Conservation (phyloP, 2,797 vertebrate genomes). For the Lepidocolaptes lacrymiger region DNA sequence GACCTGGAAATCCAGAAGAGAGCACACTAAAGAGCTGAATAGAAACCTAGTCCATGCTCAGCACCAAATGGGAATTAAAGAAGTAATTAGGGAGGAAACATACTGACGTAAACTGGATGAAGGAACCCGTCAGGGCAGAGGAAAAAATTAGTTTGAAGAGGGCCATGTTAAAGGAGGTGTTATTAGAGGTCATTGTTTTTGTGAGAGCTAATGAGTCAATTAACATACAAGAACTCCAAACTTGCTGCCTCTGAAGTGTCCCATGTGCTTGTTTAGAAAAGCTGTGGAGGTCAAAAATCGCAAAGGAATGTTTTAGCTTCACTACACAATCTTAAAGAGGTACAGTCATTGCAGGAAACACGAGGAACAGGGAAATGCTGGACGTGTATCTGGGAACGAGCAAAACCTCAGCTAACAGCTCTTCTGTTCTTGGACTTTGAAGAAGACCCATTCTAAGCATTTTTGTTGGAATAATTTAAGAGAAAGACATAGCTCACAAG, state of each 20-base stretch:
- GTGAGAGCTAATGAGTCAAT: background rate
- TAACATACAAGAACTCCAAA: background rate
- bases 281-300: background rate
- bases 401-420: background rate
- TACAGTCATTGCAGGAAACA: background rate
- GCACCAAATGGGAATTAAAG: background rate
- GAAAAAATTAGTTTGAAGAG: background rate
- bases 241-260: background rate
- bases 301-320: background rate
- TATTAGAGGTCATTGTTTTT: background rate
- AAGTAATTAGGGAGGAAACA: background rate
- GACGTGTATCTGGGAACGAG: background rate
- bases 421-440: background rate
- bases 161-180: background rate
- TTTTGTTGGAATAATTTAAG: background rate
- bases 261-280: background rate
- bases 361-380: background rate
- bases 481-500: background rate
- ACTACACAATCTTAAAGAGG: background rate
- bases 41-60: background rate
- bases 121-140: background rate
- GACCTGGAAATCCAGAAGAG: background rate
- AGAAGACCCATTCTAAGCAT: background rate
- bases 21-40: background rate
- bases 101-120: fast-evolving